Evolutionary conservation across 1,140 invertebrate species (phyloP), one percentile per base, ranked within the genome.

Genomic region (Euura lappo): DNA sequence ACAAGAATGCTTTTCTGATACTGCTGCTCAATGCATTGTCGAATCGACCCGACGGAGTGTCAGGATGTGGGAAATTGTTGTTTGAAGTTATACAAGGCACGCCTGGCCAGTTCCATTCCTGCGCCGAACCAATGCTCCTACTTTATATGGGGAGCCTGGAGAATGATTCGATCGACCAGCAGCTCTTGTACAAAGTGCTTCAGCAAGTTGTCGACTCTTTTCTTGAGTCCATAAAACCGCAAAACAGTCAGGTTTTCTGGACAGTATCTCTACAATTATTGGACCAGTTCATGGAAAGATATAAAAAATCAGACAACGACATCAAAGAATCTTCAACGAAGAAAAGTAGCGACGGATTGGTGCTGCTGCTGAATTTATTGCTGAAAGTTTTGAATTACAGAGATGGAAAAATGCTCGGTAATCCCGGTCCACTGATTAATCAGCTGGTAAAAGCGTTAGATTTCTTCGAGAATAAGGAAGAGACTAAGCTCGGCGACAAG

Each of bases 61-160:
- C 88, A 64, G 96, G 96, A 8, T 93, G 94, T 85, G 95, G 95
- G 1, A 91, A 93, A 78, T 87, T 98, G 46, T 84, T 98, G 60
- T 98, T 96, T 88, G 94, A 98, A 90, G 92, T 96, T 65, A 85
- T 97, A 45, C 91, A 92, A 79, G 96, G 96, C 28, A 91, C 95
- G 6, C 88, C 91, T 65, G 91, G 93, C 5, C 93, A 96, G 74
- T 94, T 98, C 83, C 95, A 98, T 81, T 95, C 92, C 45, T 94
- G 92, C 77, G 90, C 93, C 3, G 91, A 92, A 67, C 85, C 88
- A 45, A 91, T 94, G 77, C 76, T 96, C 0, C 86, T 86, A 65
- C 79, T 94, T 68, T 88, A 93, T 43, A 84, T 95, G 3, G 85
- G 91, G 76, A 83, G 90, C 75, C 76, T 94, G n/a, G 80, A 86